Conservation (phyloP, 2,797 vertebrate species). For the Tapera naevia region DNA sequence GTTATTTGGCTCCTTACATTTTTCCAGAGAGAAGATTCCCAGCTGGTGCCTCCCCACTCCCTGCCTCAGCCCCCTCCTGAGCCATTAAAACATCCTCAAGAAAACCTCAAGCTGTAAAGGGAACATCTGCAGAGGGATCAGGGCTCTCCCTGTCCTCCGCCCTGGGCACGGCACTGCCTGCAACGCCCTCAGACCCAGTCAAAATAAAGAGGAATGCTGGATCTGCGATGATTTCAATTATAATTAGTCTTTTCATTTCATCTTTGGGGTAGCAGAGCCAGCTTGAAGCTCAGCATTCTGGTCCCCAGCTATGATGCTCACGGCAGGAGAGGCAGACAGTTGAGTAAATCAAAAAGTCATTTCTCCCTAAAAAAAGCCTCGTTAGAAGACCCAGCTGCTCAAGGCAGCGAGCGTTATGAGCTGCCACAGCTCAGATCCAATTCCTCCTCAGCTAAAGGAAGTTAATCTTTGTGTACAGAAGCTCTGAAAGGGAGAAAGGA, state of each 20-base stretch:
- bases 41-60: neutral
- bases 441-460: neutral
- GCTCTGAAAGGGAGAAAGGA: neutral
- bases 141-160: neutral
- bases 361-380: neutral
- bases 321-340: neutral
- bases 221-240: neutral
- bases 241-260: neutral
- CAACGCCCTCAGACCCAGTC: neutral
- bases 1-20: neutral
- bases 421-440: neutral
- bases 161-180: neutral
- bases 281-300: neutral
- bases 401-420: neutral
- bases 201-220: neutral
- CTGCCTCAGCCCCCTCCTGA: neutral
- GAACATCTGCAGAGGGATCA: neutral
- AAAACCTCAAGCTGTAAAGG: neutral
- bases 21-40: neutral
- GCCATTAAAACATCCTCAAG: neutral
- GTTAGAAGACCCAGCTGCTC: neutral
- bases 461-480: neutral
- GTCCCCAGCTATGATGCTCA: neutral
- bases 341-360: neutral
- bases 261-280: neutral